Percentiles rank a stretch among this genome's conserved stretches.
phyloP scores from a whole-genome alignment of 2,888 invertebrate species.

The Oscheius sp. region DNA sequence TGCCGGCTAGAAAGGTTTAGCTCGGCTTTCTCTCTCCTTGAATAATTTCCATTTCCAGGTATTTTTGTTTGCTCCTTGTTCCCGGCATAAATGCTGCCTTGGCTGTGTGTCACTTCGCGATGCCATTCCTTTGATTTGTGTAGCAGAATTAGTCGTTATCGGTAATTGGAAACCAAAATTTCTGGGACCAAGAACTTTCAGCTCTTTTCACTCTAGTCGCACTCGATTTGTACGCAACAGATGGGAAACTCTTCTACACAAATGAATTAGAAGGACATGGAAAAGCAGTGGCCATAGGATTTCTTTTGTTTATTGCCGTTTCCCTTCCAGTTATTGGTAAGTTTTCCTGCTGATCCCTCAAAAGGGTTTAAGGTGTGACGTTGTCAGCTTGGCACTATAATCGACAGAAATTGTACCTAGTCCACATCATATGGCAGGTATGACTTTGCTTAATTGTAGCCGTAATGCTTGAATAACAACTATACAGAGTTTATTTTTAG shows the following conservation, averaged over 20 bases:
- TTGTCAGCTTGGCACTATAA: constrained; percentile 43
- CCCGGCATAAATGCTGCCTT: constrained; percentile 55
- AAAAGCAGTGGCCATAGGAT: constrained; percentile 33
- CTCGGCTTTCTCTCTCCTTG: not conserved
- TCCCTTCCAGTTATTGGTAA: constrained; percentile 43
- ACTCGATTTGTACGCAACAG: constrained; percentile 49
- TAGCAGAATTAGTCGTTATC: constrained; percentile 46
- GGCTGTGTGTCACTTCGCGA: constrained; percentile 54
- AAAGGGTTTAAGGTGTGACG: constrained; percentile 39
- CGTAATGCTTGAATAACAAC: not conserved
- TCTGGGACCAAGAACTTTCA: constrained; percentile 24
- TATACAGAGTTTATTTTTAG: constrained; percentile 29
- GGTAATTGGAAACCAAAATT: constrained; percentile 26
- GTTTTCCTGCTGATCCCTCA: not conserved
- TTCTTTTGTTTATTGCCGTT: constrained; percentile 33
- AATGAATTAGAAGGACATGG: constrained; percentile 51
- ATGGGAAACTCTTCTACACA: constrained; percentile 55
- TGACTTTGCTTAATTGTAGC: too few species aligned
- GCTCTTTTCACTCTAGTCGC: constrained; percentile 46
- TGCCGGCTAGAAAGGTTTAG: constrained; percentile 22
- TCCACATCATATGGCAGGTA: constrained; percentile 53
- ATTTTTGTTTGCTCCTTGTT: constrained; percentile 51
- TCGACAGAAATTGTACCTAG: constrained; percentile 37
- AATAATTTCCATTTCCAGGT: constrained; percentile 40
- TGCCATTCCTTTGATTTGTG: constrained; percentile 56